phyloP scores from a whole-genome alignment of 2,888 invertebrate genomes.

The Cheilosia vernalis region DNA sequence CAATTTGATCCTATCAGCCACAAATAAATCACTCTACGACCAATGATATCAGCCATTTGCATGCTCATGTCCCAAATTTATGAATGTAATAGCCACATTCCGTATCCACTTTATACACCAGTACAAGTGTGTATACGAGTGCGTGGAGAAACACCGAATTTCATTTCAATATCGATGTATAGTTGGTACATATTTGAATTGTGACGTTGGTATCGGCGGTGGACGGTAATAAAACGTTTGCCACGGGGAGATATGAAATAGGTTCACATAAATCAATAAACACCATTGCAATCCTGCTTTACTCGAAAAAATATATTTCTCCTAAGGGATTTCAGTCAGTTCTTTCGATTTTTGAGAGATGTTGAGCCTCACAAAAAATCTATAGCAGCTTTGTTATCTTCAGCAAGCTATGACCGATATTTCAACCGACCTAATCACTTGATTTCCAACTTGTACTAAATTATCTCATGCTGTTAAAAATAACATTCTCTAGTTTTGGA shows the following conservation, averaged over 20 bases:
- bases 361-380: constrained; percentile 9
- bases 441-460: background rate
- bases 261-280: constrained; percentile 68
- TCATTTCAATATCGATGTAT: constrained; percentile 44
- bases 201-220: constrained; percentile 24
- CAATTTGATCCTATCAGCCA: constrained; percentile 58
- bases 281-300: constrained; percentile 51
- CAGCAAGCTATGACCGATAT: constrained; percentile 29
- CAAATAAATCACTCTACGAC: constrained; percentile 63
- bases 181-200: constrained; percentile 35
- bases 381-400: constrained; percentile 12
- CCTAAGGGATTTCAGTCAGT: constrained; percentile 56
- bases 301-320: constrained; percentile 34
- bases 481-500: too few species aligned
- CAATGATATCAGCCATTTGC: constrained; percentile 65
- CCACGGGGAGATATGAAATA: constrained; percentile 61
- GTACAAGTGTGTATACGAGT: constrained; percentile 3
- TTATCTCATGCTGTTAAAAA: too few species aligned
- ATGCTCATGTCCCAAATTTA: constrained; percentile 59
- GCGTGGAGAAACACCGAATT: constrained; percentile 25
- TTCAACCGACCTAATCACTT: constrained; percentile 17
- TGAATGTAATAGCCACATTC: constrained; percentile 58
- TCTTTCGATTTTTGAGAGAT: constrained; percentile 58
- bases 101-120: constrained; percentile 3
- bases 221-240: constrained; percentile 63